A percentile compares a stretch with the other conserved stretches of the same genome.
Conservation (phyloP, 2,113 vertebrate species). For the Vulpes lagopus region DNA sequence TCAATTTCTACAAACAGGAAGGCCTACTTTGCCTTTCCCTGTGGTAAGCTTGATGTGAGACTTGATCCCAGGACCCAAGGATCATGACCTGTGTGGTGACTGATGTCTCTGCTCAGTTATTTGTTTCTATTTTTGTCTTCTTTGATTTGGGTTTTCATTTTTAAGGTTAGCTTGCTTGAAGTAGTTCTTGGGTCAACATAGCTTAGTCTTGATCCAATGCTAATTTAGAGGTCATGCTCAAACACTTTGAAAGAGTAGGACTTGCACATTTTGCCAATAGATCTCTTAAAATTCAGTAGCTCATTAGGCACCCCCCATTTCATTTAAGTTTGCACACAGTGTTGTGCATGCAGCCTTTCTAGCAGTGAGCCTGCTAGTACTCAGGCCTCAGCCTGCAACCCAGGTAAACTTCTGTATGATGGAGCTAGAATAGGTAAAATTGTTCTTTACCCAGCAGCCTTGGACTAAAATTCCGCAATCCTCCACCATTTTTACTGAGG, state of each 20-base stretch:
- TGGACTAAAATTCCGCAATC: neutral
- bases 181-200: neutral
- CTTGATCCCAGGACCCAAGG: no score
- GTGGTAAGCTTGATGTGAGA: no score
- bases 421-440: no score
- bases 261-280: neutral
- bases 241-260: neutral
- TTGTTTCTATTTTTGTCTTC: neutral
- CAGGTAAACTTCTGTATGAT: no score
- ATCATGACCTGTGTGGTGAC: neutral
- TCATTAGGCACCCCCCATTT: no score
- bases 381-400: rapidly evolving
- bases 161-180: neutral
- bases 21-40: neutral
- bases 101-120: neutral
- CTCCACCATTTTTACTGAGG: neutral
- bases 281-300: neutral
- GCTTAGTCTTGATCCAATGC: neutral
- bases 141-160: neutral
- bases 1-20: neutral
- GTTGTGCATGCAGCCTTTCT: neutral
- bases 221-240: neutral
- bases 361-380: rapidly evolving
- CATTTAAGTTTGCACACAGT: no score
- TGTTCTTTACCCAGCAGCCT: neutral